Base-by-base conservation (phyloP, 2,888 invertebrate species). In the Microctonus hyperodae region DNA sequence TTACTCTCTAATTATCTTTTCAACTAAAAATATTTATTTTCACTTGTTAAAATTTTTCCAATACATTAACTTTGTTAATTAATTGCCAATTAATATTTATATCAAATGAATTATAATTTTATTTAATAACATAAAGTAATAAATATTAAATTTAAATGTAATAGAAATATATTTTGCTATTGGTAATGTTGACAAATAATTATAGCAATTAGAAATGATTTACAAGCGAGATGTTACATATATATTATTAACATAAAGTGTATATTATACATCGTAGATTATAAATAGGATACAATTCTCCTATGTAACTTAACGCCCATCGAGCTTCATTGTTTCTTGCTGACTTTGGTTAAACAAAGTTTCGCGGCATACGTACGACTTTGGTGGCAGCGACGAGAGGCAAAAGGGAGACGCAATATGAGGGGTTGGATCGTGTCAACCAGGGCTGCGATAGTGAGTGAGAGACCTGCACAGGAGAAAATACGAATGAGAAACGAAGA, bases 281-380 rank as follows among this genome's bases (percentile, higher is more conserved):
- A 82, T 82, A 83, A 83, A 83, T 83, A 83, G 82, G 81, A 78
- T 53, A 60, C 31, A 44, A 66, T 40, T n/a, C n/a, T n/a, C n/a
- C n/a, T 23, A 40, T 67, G 57, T 63, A 67, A 44, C n/a, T 16
- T 44, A 16, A 44, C 51, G 57, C 48, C 59, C 40, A 51, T 67
- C 57, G 23, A 62, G 62, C 48, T 44, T 44, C 62, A 67, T 78
- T 78, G 76, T 74, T 83, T 83, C 82, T 83, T 83, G 83, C 79
- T 74, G 70, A 77, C 77, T 76, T 82, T 80, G 79, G 82, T 82
- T 82, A 81, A 83, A 83, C 83, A 82, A 83, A 83, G 83, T 83
- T 83, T 78, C 74, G 72, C 73, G 74, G 72, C 67, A n/a, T 40
- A 16, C 40, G 73, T 40, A 16, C 40, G 73, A 73, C 69, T 73